phyloP scores from a whole-genome alignment of 2,113 vertebrate species.

The Lampris megalopsis region DNA sequence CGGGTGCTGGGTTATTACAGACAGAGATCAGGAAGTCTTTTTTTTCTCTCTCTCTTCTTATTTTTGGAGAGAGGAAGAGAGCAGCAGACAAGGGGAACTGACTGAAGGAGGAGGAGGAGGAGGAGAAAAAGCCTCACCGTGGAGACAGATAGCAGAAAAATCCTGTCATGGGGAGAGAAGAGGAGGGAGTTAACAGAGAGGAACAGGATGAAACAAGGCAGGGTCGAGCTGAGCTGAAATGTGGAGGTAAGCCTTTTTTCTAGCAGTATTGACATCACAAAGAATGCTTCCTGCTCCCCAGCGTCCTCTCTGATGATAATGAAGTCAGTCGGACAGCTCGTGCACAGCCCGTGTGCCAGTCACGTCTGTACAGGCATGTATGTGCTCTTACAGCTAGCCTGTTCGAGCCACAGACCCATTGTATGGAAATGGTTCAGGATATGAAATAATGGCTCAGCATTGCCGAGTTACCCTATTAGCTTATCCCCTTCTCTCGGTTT shows the following conservation, averaged over 20 bases:
- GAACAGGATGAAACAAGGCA: slow-evolving; percentile 79
- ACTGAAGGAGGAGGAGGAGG: slow-evolving; percentile 57
- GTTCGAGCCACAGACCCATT: slow-evolving; percentile 50
- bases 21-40: slow-evolving; percentile 57
- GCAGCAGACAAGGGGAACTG: slow-evolving; percentile 65
- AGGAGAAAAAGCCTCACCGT: slow-evolving; percentile 60
- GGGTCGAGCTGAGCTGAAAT: slow-evolving; percentile 76
- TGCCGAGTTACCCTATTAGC: slow-evolving; percentile 34
- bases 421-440: slow-evolving; percentile 53
- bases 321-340: slow-evolving; percentile 45
- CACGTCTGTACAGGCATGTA: slow-evolving; percentile 64
- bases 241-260: slow-evolving; percentile 79
- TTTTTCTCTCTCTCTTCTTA: slow-evolving; percentile 40
- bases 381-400: slow-evolving; percentile 25
- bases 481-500: slow-evolving; percentile 31
- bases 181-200: slow-evolving; percentile 75
- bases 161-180: slow-evolving; percentile 81
- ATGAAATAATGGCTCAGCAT: slow-evolving; percentile 59
- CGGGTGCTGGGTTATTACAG: slow-evolving; percentile 48
- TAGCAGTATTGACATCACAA: slow-evolving; percentile 29
- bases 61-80: slow-evolving; percentile 68
- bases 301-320: slow-evolving; percentile 57
- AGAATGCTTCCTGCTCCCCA: slow-evolving; percentile 41
- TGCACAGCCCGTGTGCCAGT: slow-evolving; percentile 45
- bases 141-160: slow-evolving; percentile 79